These are phyloP conservation scores for Piaya cayana DNA, from an alignment of 2,113 vertebrate species.

Conservation along the genomic window DNA sequence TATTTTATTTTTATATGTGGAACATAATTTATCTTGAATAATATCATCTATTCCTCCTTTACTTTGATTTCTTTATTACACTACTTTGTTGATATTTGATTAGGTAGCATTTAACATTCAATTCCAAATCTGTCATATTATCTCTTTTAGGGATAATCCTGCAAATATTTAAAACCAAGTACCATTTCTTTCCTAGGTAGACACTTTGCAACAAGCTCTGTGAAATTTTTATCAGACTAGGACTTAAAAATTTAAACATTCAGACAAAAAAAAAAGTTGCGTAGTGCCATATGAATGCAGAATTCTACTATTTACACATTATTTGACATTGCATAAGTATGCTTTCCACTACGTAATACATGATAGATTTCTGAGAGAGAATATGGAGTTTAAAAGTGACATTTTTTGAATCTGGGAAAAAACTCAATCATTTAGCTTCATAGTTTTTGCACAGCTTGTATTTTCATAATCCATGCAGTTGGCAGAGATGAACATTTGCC, in stretches of 20 bases:
- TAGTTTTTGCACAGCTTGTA: neutral
- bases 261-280: neutral
- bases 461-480: neutral
- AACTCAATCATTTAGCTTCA: neutral
- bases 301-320: neutral
- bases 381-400: neutral
- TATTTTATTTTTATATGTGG: neutral
- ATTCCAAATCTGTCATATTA: neutral
- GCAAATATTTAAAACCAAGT: neutral
- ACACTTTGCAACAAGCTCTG: neutral
- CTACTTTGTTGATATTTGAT: neutral
- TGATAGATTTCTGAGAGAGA: neutral
- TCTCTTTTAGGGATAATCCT: neutral
- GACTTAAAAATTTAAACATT: neutral
- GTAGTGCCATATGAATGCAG: neutral
- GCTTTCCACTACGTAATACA: neutral
- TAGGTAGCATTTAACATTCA: neutral
- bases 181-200: neutral
- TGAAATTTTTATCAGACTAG: neutral
- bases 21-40: neutral
- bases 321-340: neutral
- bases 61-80: neutral
- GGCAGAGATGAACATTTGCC: neutral
- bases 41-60: neutral
- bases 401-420: neutral